Evolutionary conservation across 2,797 vertebrate genomes (phyloP), one percentile per base, ranked within the genome.

Genomic region (Salarias fasciatus): DNA sequence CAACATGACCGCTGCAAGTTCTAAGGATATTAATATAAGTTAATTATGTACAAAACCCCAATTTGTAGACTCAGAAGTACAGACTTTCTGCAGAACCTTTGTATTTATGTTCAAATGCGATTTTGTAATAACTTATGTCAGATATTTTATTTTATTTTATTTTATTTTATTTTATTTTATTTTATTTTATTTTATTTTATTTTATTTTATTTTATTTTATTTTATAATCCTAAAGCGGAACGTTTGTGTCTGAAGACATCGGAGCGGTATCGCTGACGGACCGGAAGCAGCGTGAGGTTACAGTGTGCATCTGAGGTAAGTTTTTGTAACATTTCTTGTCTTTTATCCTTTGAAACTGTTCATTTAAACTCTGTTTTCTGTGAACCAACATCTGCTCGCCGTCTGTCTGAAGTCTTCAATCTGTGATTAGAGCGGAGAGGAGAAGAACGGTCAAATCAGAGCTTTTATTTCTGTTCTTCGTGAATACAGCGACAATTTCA

Each of bases 261-360:
- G 84, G 82, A 70, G 8, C 0, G 1, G 0, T 70, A 0, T 66
- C 5, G 6, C 6, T 8, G 75, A 57, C 82, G 86, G 69, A 91
- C 84, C 78, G 87, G 89, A 91, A 81, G 4, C 35, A 77, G 48
- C 72, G 81, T 83, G 82, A 68, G 80, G 86, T 86, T 86, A 77
- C n/a, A 71, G 24, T 53, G 0, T 9, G 3, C 15, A 31, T 12
- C 58, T 38, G 63, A n/a, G n/a, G 86, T 83, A 36, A 86, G 83
- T 82, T 73, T 31, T 4, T 31, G 8, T 31, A 31, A 31, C 30
- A 4, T 75, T 29, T 0, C 38, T 3, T 2, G 7, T 43, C 0
- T 1, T 41, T 7, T 15, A 0, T 35, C 4, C 2, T 24, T 31
- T 24, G 40, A 3, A 50, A n/a, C 24, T 1, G 2, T 1, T 9